Percentiles rank a stretch among this genome's conserved stretches.
phyloP scores from a whole-genome alignment of 2,888 invertebrate genomes.

The Drosophila paracracens region DNA sequence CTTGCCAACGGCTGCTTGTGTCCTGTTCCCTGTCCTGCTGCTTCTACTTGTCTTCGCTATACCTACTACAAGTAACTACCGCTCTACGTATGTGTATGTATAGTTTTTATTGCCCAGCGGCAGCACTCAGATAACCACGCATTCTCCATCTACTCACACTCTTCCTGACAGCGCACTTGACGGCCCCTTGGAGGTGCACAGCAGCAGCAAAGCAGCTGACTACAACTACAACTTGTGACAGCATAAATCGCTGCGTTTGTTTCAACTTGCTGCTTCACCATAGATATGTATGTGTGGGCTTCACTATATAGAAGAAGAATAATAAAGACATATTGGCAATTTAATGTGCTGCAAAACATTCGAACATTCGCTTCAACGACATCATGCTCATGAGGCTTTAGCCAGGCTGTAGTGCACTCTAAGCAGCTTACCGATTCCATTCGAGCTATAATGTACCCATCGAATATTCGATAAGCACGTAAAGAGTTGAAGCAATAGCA shows the following conservation, averaged over 20 bases:
- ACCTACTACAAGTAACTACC: constrained; percentile 23
- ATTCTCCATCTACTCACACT: constrained; percentile 29
- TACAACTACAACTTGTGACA: constrained; percentile 57
- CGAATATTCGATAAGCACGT: constrained; percentile 60
- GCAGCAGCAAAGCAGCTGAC: constrained; percentile 15
- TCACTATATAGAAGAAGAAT: constrained; percentile 31
- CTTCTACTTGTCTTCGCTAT: constrained; percentile 10
- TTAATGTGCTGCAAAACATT: constrained; percentile 72
- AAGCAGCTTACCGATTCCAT: constrained; percentile 53
- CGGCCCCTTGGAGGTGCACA: constrained; percentile 27
- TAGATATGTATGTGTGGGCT: neutral
- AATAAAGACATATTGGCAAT: constrained; percentile 77
- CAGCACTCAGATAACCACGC: constrained; percentile 51
- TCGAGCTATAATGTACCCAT: constrained; percentile 45
- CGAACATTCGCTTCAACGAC: constrained; percentile 45
- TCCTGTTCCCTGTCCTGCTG: constrained; percentile 16
- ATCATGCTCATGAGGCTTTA: constrained; percentile 64
- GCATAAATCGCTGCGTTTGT: constrained; percentile 71
- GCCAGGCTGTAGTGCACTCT: constrained; percentile 49
- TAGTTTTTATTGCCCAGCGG: constrained; percentile 66
- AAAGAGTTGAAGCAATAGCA: constrained; percentile 36
- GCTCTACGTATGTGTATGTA: constrained; percentile 17
- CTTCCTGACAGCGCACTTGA: constrained; percentile 6
- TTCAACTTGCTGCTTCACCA: constrained; percentile 23
- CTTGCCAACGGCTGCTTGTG: constrained; percentile 63